phyloP scores from a whole-genome alignment of 2,113 vertebrate species.

The Peromyscus maniculatus region DNA sequence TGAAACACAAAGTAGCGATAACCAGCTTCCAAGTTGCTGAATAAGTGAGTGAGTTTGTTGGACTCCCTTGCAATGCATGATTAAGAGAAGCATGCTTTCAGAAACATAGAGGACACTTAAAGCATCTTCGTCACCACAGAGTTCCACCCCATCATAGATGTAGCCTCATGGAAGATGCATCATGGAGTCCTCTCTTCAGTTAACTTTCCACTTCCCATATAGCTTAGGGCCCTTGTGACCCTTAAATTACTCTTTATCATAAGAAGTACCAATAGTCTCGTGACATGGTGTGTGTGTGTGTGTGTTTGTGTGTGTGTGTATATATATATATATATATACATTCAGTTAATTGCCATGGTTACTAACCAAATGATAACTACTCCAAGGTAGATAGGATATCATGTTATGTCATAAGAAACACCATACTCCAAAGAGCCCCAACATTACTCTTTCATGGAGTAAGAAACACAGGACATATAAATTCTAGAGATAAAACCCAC shows the following conservation, averaged over 20 bases:
- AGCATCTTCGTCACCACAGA: not conserved
- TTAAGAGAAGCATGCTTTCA: not conserved
- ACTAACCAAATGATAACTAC: not conserved
- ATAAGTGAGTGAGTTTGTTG: not conserved
- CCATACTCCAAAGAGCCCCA: too few relatives aligned
- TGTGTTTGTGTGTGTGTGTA: too few relatives aligned
- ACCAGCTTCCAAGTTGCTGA: not conserved
- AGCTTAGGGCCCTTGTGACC: not conserved
- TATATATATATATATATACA: too few relatives aligned
- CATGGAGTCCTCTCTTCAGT: too few relatives aligned
- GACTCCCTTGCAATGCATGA: not conserved
- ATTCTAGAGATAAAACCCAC: not conserved
- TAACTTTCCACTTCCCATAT: not conserved
- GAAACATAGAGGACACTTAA: not conserved
- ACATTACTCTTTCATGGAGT: not conserved
- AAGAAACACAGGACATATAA: too few relatives aligned
- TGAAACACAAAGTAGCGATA: not conserved
- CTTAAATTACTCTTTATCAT: not conserved
- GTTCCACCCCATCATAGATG: not conserved
- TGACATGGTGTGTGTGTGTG: not conserved
- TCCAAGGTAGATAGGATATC: not conserved
- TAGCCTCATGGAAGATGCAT: not conserved
- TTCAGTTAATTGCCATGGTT: not conserved
- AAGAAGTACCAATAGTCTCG: not conserved
- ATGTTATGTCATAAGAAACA: not conserved